Evolutionary conservation across 1,140 invertebrate genomes (phyloP).

Genomic region (Aphelenchoides fujianensis): DNA sequence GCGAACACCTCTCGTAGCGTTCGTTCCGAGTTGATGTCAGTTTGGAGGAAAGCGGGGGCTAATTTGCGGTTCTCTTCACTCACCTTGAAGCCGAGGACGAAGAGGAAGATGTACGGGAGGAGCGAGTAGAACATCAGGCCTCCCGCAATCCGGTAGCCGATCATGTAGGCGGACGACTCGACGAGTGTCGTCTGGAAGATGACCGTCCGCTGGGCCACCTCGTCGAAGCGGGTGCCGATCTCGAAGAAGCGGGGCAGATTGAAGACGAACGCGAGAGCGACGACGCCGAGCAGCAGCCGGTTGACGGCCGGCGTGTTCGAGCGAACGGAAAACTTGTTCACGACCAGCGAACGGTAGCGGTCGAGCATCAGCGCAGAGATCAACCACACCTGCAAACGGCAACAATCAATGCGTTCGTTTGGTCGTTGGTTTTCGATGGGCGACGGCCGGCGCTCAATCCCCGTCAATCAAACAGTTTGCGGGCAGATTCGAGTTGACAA

Average conservation of each 20-base stretch:
- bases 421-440: background rate
- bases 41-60: constrained; percentile 2
- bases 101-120: constrained; percentile 41
- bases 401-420: background rate
- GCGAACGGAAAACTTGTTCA: constrained; percentile 27
- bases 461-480: background rate
- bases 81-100: constrained; percentile 38
- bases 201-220: constrained; percentile 13
- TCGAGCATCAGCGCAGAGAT: constrained; percentile 47
- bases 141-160: constrained; percentile 45
- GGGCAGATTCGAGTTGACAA: background rate
- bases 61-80: background rate
- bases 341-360: constrained; percentile 36
- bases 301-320: constrained; percentile 33
- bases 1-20: background rate
- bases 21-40: background rate
- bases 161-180: constrained; percentile 40
- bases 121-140: constrained; percentile 45
- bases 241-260: constrained; percentile 44
- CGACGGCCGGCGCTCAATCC: background rate
- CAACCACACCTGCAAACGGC: constrained; percentile 10
- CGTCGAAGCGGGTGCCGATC: constrained; percentile 22
- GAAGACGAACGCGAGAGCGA: constrained; percentile 30
- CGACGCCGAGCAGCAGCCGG: constrained; percentile 27
- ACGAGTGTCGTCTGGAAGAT: constrained; percentile 41